Evolutionary conservation across 2,113 vertebrate genomes (phyloP).

Genomic region (Hemibagrus wyckioides): DNA sequence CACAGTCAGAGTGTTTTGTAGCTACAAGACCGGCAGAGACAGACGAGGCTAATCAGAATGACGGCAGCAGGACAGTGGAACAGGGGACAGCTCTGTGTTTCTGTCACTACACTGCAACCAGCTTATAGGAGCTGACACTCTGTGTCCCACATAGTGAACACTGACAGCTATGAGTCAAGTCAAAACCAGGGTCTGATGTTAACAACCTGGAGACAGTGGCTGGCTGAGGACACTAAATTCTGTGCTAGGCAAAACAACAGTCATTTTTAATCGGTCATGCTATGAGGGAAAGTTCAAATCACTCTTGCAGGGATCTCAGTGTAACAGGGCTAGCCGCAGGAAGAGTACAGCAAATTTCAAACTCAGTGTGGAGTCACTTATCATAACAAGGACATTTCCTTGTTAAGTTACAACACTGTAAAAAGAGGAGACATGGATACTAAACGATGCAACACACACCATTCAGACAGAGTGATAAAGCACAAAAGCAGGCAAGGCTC

Average conservation of each 20-base stretch:
- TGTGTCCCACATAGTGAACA: slow-evolving; percentile 31
- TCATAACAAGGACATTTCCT: background rate
- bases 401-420: background rate
- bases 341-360: background rate
- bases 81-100: slow-evolving; percentile 18
- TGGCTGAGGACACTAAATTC: background rate
- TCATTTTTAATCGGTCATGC: slow-evolving; percentile 5
- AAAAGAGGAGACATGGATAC: background rate
- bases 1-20: background rate
- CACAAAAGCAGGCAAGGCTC: background rate
- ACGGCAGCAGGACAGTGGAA: slow-evolving; percentile 25
- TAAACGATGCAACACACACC: background rate
- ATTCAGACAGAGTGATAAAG: background rate
- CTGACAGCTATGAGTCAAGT: slow-evolving; percentile 12
- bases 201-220: slow-evolving; percentile 19
- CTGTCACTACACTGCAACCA: slow-evolving; percentile 22
- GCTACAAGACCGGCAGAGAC: background rate
- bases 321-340: background rate
- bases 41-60: slow-evolving; percentile 17
- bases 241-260: slow-evolving; percentile 5
- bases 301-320: background rate
- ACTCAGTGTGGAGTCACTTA: background rate
- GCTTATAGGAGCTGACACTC: slow-evolving; percentile 41
- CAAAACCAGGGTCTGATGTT: slow-evolving; percentile 19
- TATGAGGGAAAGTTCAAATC: background rate